Evolutionary conservation across 2,113 vertebrate species (phyloP).

Genomic region (Hippocampus comes): DNA sequence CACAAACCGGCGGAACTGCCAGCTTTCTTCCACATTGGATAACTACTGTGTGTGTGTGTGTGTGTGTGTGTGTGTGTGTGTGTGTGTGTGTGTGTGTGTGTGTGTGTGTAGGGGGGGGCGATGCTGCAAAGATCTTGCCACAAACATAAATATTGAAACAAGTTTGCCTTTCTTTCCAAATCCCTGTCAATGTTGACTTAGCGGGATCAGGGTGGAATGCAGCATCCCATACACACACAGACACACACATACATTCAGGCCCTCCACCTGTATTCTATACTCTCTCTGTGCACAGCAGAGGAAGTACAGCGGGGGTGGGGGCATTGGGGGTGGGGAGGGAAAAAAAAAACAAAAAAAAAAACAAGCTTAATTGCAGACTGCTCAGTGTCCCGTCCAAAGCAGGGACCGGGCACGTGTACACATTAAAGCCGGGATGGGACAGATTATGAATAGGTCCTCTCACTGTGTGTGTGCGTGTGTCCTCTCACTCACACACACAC

Average conservation of each 20-base stretch:
- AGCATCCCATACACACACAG: constrained; percentile 52
- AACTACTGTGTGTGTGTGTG: constrained; percentile 4
- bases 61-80: constrained; percentile 7
- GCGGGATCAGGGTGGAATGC: constrained; percentile 46
- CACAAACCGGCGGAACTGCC: constrained; percentile 25
- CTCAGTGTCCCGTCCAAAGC: background rate
- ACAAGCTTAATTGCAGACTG: constrained; percentile 5
- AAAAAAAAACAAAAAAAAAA: too few species aligned
- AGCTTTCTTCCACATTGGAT: constrained; percentile 34
- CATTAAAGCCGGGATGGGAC: background rate
- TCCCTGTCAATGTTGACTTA: constrained; percentile 72
- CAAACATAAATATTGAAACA: constrained; percentile 77
- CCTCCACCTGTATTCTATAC: constrained; percentile 51
- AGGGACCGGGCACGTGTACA: constrained; percentile 1
- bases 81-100: too few species aligned
- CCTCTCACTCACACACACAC: too few species aligned
- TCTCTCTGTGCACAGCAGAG: constrained; percentile 57
- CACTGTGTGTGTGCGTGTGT: too few species aligned
- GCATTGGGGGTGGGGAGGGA: background rate
- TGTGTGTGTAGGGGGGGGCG: constrained; percentile 10
- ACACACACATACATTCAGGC: constrained; percentile 12
- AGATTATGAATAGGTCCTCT: constrained; percentile 19
- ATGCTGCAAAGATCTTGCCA: constrained; percentile 62
- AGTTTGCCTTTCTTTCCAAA: constrained; percentile 69
- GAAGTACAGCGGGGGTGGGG: constrained; percentile 12